Base-by-base conservation (phyloP, 92 coral and sea anemone genomes). In the Heliopora coerulea region DNA sequence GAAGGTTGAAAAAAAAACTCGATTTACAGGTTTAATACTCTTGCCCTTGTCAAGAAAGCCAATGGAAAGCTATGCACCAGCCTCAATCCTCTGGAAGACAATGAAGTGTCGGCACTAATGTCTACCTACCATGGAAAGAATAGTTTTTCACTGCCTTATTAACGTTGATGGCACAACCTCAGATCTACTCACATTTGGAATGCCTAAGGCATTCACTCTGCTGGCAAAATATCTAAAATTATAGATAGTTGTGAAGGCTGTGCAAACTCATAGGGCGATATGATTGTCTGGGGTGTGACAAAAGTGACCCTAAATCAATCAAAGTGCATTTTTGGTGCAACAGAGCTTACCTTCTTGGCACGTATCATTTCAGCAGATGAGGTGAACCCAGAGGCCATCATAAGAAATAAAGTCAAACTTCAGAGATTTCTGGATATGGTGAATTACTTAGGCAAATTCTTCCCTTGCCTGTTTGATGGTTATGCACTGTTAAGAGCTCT, bases 131-230 rank as follows among this genome's bases (percentile, higher is more conserved):
- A 64, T 68, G 8, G 68, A 74, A 58, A 68, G 58, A 23, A 74
- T 74, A 35, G 40, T 74, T 23, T 74, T 68, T 20, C 42, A 33
- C 28, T 63, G 70, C 50, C 70, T 34, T 24, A 63, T 63, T 8
- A 25, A 25, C 34, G 70, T 63, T 1, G 70, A 63, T 31, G 70
- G 15, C 26, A 1, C 46, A 0, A 63, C 26, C 2, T 63, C 70
- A 33, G 70, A 63, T 63, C 44, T 63, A 1, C 52, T 63, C 27
- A 63, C 70, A 17, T 63, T 63, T 63, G 70, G 70, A 19, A 63
- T 80, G 15, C 85, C 80, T 11, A 46, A 61, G 80, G 80, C 6
- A 62, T 72, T 24, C 68, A 81, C 57, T 81, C 72, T 27, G 85
- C 80, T 17, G 54, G 67, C 41, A 57, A 81, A 63, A 54, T 79